phyloP scores from a whole-genome alignment of 2,888 invertebrate species.

The Folsomia candida region DNA sequence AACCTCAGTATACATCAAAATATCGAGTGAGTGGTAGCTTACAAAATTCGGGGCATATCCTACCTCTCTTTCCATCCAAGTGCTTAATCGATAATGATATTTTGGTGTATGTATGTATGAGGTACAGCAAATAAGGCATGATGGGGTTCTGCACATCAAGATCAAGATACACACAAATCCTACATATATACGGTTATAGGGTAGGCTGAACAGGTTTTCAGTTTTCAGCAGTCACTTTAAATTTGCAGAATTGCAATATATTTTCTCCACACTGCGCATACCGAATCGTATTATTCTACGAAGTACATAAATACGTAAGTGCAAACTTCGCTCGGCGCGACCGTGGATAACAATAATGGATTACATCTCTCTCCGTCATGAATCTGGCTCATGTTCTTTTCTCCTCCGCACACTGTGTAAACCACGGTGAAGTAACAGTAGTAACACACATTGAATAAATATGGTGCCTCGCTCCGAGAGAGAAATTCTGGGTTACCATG shows the following conservation, averaged over 20 bases:
- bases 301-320: too few species aligned
- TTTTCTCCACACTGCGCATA: neutral
- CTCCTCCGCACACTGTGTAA: neutral
- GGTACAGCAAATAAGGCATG: too few species aligned
- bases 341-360: slow-evolving; percentile 5
- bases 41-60: too few species aligned
- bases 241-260: neutral
- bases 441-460: neutral
- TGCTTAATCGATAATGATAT: neutral
- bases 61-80: too few species aligned
- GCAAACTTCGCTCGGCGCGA: too few species aligned
- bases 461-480: neutral
- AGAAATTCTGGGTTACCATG: neutral
- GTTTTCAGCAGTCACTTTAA: neutral
- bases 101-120: neutral
- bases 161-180: too few species aligned
- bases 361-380: neutral
- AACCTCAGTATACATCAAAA: too few species aligned
- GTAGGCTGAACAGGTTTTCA: neutral
- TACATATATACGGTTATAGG: neutral
- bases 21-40: too few species aligned
- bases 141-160: too few species aligned
- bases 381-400: neutral
- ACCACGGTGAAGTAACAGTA: neutral
- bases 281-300: neutral